Percentiles rank a stretch among this genome's conserved stretches.
Evolutionary conservation across 92 coral and sea anemone species (phyloP).

Genomic region (Zoanthus gigantus): DNA sequence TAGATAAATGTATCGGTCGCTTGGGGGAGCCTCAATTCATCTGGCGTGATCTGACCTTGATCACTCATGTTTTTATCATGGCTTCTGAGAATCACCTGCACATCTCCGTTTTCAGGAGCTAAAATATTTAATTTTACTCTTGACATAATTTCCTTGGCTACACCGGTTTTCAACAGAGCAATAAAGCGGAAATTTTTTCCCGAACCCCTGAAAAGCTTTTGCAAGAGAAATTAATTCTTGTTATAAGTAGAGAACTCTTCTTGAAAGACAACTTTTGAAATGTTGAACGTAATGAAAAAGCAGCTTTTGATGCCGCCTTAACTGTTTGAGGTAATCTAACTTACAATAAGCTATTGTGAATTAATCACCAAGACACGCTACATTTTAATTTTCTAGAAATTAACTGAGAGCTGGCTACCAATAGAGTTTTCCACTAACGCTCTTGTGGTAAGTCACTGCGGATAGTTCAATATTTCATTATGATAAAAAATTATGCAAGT

Average conservation of each 20-base stretch:
- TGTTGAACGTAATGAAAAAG: neutral
- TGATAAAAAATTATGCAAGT: neutral
- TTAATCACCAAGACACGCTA: neutral
- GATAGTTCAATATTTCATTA: neutral
- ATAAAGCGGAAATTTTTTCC: neutral
- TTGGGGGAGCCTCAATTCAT: slow-evolving; percentile 34
- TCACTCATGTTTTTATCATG: slow-evolving; percentile 8
- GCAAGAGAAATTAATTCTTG: neutral
- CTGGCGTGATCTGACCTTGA: slow-evolving; percentile 23
- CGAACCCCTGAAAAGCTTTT: neutral
- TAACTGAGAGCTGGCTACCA: neutral
- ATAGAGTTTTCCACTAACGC: neutral
- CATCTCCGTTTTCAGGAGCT: slow-evolving; percentile 38
- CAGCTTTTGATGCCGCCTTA: neutral
- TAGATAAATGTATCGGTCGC: slow-evolving; percentile 35
- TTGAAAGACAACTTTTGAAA: neutral
- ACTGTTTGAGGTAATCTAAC: slow-evolving; percentile 28
- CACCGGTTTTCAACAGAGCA: neutral
- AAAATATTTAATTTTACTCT: slow-evolving; percentile 31
- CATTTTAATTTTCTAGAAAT: slow-evolving; percentile 11
- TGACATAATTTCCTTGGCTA: slow-evolving; percentile 8
- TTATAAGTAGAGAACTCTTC: neutral
- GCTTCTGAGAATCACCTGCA: slow-evolving; percentile 37
- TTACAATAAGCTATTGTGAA: slow-evolving; percentile 7
- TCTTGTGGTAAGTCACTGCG: neutral